Percentiles rank a stretch among this genome's conserved stretches.
These are phyloP conservation scores for Darevskia mixta DNA, from an alignment of 2,797 vertebrate species.

Conservation along the genomic window DNA sequence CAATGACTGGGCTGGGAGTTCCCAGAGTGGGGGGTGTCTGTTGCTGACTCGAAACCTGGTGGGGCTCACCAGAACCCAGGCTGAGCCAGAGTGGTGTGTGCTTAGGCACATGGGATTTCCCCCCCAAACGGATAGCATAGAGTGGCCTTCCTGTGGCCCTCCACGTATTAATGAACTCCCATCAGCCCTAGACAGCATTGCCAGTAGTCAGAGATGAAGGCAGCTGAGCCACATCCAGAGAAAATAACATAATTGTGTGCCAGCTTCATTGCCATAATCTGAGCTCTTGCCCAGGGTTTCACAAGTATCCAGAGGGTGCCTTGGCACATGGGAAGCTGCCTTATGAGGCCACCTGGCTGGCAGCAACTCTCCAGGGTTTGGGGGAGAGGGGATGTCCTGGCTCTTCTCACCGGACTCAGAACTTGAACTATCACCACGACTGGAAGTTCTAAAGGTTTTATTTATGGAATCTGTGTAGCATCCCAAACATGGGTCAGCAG, in stretches of 20 bases:
- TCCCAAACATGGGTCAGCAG: too few species aligned
- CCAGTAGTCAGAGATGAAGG: too few species aligned
- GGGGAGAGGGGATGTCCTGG: too few species aligned
- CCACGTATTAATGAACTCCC: neutral
- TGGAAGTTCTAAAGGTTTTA: too few species aligned
- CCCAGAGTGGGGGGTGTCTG: accelerated
- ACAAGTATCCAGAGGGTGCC: too few species aligned
- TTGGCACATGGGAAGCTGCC: too few species aligned
- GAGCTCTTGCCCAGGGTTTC: neutral
- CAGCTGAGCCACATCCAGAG: neutral
- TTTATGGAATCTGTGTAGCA: too few species aligned
- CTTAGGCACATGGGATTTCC: neutral
- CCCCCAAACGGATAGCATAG: neutral
- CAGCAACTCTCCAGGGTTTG: neutral
- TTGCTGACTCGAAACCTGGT: neutral
- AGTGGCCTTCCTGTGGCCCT: neutral
- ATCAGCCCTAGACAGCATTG: neutral
- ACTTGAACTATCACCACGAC: too few species aligned
- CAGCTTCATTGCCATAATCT: neutral
- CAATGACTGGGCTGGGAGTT: neutral
- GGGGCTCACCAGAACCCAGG: too few species aligned
- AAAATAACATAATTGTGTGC: neutral
- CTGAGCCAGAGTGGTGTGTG: neutral
- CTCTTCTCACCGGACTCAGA: too few species aligned
- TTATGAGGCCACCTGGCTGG: too few species aligned